phyloP scores from a whole-genome alignment of 2,797 vertebrate genomes.

The Cossypha caffra region DNA sequence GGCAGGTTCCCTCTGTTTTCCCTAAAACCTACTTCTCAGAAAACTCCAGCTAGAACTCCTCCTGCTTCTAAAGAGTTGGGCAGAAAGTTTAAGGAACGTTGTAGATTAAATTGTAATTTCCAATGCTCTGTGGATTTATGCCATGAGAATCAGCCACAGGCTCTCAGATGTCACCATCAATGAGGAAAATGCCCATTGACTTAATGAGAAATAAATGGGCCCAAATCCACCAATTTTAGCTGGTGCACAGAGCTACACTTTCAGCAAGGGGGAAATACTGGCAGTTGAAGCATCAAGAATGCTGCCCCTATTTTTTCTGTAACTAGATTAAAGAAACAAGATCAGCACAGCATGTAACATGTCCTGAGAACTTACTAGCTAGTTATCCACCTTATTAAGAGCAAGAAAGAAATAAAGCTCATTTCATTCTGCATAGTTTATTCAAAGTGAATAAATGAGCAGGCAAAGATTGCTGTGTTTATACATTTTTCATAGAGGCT shows the following conservation, averaged over 20 bases:
- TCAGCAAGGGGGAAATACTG: background rate
- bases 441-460: slow-evolving; percentile 63
- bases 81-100: background rate
- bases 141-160: background rate
- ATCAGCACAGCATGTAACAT: slow-evolving; percentile 30
- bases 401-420: slow-evolving; percentile 56
- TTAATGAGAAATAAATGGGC: background rate
- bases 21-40: background rate
- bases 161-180: background rate
- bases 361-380: slow-evolving; percentile 54
- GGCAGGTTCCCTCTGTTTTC: background rate
- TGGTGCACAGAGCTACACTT: background rate
- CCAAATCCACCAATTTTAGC: background rate
- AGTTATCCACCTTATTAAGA: slow-evolving; percentile 60
- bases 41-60: background rate
- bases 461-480: slow-evolving; percentile 43
- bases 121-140: background rate
- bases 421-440: slow-evolving; percentile 57
- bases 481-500: slow-evolving; percentile 59
- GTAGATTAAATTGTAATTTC: background rate
- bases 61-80: background rate
- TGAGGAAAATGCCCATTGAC: background rate
- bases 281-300: background rate
- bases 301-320: background rate
- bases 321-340: slow-evolving; percentile 43